Percentiles rank a stretch among this genome's conserved stretches.
phyloP scores from a whole-genome alignment of 2,797 vertebrate genomes.

The Fratercula arctica region DNA sequence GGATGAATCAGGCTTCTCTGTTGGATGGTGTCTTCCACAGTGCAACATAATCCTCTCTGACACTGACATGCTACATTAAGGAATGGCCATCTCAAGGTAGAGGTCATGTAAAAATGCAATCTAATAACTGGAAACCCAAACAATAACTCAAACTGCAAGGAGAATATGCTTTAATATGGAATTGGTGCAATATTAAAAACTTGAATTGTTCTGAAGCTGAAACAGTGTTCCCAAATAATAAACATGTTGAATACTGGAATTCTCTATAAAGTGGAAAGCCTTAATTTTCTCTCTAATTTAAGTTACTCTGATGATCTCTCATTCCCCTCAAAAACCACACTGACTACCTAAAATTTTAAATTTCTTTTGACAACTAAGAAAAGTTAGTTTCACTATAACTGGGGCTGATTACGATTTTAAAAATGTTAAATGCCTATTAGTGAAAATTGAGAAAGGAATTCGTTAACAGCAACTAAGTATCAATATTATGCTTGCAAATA shows the following conservation, averaged over 20 bases:
- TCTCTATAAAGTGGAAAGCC: not conserved
- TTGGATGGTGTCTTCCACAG: not conserved
- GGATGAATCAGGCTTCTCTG: not conserved
- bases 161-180: not conserved
- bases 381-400: not conserved
- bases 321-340: slow-evolving; percentile 1
- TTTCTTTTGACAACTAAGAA: not conserved
- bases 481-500: not conserved
- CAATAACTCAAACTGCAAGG: not conserved
- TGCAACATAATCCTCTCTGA: not conserved
- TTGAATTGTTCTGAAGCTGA: not conserved
- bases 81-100: not conserved
- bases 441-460: not conserved
- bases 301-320: not conserved
- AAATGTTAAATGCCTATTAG: not conserved
- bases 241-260: not conserved
- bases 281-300: slow-evolving; percentile 24
- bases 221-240: not conserved
- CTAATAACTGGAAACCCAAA: not conserved
- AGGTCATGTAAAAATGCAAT: not conserved
- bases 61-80: not conserved
- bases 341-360: not conserved
- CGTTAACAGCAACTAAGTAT: not conserved
- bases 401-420: not conserved
- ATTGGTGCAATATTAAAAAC: not conserved